Evolutionary conservation across 2,113 vertebrate genomes (phyloP).

Genomic region (Indicator indicator): DNA sequence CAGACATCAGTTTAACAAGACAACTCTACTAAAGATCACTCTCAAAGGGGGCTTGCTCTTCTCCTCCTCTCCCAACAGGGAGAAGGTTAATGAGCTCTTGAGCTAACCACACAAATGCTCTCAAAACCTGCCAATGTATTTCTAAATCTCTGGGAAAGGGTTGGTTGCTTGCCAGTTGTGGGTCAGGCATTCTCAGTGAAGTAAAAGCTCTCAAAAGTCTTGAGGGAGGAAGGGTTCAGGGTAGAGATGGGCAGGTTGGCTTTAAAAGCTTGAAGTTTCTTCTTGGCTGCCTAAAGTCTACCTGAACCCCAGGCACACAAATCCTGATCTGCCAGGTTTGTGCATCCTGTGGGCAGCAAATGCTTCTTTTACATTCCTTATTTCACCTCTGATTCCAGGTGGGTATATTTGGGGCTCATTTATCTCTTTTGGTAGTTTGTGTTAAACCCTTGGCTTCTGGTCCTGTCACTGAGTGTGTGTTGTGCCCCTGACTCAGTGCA

Average conservation of each 20-base stretch:
- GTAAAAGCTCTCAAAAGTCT: neutral
- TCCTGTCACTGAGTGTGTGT: accelerated
- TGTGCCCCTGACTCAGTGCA: neutral
- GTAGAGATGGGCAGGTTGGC: neutral
- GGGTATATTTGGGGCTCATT: neutral
- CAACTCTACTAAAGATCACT: neutral
- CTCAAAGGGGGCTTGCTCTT: neutral
- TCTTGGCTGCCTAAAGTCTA: neutral
- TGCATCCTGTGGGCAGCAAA: neutral
- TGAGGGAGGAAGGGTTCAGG: neutral
- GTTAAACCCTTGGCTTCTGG: neutral
- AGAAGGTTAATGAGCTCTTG: neutral
- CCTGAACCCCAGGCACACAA: neutral
- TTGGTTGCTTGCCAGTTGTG: neutral
- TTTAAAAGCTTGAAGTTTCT: neutral
- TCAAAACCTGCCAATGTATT: neutral
- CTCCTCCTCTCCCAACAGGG: neutral
- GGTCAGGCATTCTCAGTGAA: neutral
- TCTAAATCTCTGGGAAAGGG: neutral
- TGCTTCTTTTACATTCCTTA: neutral
- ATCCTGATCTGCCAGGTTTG: neutral
- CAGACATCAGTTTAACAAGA: neutral
- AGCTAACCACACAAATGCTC: neutral
- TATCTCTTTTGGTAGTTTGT: neutral
- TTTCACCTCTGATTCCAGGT: neutral